Evolutionary conservation across 2,888 invertebrate genomes (phyloP).

Genomic region (Steinernema scapterisci): DNA sequence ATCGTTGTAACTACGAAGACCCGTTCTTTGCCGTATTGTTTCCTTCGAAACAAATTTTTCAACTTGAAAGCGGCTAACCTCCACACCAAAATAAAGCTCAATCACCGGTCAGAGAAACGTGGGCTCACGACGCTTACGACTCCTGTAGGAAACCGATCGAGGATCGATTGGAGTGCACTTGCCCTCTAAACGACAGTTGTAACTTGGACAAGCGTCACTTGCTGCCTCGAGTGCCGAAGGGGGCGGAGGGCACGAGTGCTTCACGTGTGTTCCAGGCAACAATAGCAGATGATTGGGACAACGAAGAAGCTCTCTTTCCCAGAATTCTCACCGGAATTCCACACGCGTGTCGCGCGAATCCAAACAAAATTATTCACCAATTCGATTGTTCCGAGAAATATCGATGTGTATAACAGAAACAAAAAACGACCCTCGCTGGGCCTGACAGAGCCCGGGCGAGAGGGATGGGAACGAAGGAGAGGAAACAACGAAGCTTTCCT

Average conservation of each 20-base stretch:
- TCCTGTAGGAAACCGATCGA: neutral
- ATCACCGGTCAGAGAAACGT: too few species aligned
- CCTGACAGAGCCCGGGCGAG: neutral
- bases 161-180: slow-evolving; percentile 14
- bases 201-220: neutral
- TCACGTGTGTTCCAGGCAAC: slow-evolving; percentile 10
- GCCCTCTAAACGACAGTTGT: slow-evolving; percentile 22
- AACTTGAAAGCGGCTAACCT: too few species aligned
- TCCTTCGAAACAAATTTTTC: too few species aligned
- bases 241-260: neutral
- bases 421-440: slow-evolving; percentile 7
- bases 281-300: slow-evolving; percentile 3
- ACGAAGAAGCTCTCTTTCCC: neutral
- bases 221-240: neutral
- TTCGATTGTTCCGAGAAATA: slow-evolving; percentile 12
- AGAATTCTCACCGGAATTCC: slow-evolving; percentile 26
- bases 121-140: neutral
- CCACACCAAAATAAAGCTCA: too few species aligned
- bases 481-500: neutral
- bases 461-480: neutral
- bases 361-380: slow-evolving; percentile 27
- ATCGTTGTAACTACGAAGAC: too few species aligned
- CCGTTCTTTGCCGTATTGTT: too few species aligned
- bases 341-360: neutral
- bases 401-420: neutral